These are phyloP conservation scores for Phaetusa simplex DNA, from an alignment of 2,113 vertebrate species.

Conservation along the genomic window DNA sequence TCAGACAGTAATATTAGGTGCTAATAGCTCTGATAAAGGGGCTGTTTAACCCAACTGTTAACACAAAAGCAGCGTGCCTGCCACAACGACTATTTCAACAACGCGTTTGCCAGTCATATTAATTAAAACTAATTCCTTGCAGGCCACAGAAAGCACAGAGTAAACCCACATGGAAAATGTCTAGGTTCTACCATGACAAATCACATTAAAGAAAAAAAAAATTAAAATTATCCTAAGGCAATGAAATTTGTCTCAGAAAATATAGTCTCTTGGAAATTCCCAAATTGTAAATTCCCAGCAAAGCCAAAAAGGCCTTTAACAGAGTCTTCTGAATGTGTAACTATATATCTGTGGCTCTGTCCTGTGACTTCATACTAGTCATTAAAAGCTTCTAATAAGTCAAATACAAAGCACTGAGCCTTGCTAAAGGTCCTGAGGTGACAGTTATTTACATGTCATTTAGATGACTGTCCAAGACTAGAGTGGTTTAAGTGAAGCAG, in stretches of 20 bases:
- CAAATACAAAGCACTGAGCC: not conserved
- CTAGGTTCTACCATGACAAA: conserved; percentile 26
- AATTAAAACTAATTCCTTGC: conserved; percentile 58
- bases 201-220: conserved; percentile 10
- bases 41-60: conserved; percentile 40
- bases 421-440: not conserved
- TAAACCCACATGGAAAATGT: conserved; percentile 16
- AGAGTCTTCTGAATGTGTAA: not conserved
- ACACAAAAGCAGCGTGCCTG: conserved; percentile 14
- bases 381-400: not conserved
- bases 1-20: conserved; percentile 55
- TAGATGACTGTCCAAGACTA: not conserved
- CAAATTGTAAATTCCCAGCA: conserved; percentile 17
- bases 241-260: conserved; percentile 41
- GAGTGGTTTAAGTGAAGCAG: not conserved
- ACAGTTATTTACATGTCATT: not conserved
- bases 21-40: conserved; percentile 45
- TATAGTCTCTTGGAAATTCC: conserved; percentile 31
- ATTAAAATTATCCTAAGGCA: not conserved
- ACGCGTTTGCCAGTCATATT: conserved; percentile 17
- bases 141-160: not conserved
- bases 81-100: conserved; percentile 29
- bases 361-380: not conserved
- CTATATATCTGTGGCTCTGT: not conserved
- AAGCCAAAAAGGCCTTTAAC: conserved; percentile 22